Conservation (phyloP, 1,140 invertebrate species). For the Cyrtorhinus lividipennis region DNA sequence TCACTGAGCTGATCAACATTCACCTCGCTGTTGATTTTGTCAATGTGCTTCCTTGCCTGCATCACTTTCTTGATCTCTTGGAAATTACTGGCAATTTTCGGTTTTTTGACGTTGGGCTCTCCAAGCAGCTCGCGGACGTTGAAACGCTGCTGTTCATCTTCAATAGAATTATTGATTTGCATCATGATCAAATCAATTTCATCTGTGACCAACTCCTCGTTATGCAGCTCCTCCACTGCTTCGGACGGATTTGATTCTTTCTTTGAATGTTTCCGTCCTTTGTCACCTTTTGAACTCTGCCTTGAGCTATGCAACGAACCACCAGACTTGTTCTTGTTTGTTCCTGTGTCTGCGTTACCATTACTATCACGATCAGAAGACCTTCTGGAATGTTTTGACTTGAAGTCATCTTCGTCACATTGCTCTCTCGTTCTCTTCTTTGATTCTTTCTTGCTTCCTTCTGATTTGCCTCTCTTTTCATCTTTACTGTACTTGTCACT, state of each 20-base stretch:
- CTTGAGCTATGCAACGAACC: neutral
- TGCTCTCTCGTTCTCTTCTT: slow-evolving; percentile 13
- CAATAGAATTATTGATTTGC: slow-evolving; percentile 17
- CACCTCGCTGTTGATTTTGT: too few species aligned
- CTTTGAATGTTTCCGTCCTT: neutral
- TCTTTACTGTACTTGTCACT: slow-evolving; percentile 11
- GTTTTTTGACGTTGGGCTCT: slow-evolving; percentile 23
- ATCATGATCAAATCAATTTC: slow-evolving; percentile 13
- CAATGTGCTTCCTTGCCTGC: slow-evolving; percentile 16
- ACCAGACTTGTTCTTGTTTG: neutral
- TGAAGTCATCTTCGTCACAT: slow-evolving; percentile 17
- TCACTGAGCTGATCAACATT: too few species aligned
- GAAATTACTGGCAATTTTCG: slow-evolving; percentile 25
- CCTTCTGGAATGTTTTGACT: slow-evolving; percentile 16
- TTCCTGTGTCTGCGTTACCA: slow-evolving; percentile 13
- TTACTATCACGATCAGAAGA: slow-evolving; percentile 23
- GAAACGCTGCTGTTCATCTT: slow-evolving; percentile 6
- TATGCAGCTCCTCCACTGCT: neutral
- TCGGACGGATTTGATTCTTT: neutral
- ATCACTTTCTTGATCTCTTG: slow-evolving; percentile 24
- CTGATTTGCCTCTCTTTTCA: slow-evolving; percentile 14
- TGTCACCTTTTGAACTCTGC: slow-evolving; percentile 2
- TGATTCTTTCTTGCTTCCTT: slow-evolving; percentile 15
- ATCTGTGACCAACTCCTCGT: neutral
- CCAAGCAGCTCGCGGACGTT: neutral